Base-by-base conservation (phyloP, 2,113 vertebrate species). In the Chiloscyllium plagiosum region DNA sequence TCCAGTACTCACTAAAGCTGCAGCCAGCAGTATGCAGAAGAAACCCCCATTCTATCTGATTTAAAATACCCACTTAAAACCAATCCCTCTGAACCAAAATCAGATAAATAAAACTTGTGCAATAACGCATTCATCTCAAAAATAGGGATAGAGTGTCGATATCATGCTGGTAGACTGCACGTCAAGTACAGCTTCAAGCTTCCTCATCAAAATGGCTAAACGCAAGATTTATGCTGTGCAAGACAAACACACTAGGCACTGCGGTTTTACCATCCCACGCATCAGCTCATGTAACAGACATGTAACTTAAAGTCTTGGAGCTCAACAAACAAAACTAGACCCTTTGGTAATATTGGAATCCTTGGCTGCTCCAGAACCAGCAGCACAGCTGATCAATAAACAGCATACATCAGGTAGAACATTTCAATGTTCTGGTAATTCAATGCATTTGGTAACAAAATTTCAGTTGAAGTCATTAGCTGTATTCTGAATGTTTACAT, bases 91-190 rank as follows among this genome's bases (percentile, higher is more conserved):
- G 66, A 24, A 3, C 93, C n/a, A 70, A 95, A 69, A 20, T 15
- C 87, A 65, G 56, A 92, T 94, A 94, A 94, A 94, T 76, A 95
- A 95, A 50, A 95, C 22, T 72, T 95, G 94, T 76, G 69, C 94
- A 95, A 95, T 26, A 72, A 72, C 52, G 68, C 94, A 72, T 50
- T 12, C 52, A 72, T 72, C 69, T 72, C 22, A 3, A 17, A 17
- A 50, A 2, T 3, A 26, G 47, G 42, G 37, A 72, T 72, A 12
- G 2, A 95, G 50, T 42, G 50, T 95, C 42, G 69, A 52, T 33
- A 95, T 29, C 42, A 52, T 52, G 94, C 42, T 95, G 93, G 66
- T 70, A 42, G 89, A 26, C 68, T 29, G 29, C 42, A 33, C 42
- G 65, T 68, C 13, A 42, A 6, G 4, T 13, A 1, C 0, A 0